Conservation (phyloP, 2,113 vertebrate genomes). For the Sisor rabdophorus region DNA sequence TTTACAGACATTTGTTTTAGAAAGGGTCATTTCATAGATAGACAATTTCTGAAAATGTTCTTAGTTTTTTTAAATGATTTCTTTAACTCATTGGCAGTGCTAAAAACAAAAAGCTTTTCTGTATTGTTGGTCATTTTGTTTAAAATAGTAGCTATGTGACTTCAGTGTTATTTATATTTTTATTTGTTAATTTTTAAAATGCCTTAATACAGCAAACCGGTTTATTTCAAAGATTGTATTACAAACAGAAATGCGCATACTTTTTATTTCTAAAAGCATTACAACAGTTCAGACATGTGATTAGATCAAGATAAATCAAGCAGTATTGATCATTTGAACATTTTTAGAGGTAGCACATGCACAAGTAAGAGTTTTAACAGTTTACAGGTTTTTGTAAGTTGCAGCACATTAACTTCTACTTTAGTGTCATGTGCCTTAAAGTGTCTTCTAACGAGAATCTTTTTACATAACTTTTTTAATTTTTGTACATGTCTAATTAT, state of each 20-base stretch:
- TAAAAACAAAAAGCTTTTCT: conserved; percentile 23
- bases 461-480: not conserved
- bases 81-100: conserved; percentile 1
- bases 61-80: not conserved
- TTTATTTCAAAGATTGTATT: conserved; percentile 9
- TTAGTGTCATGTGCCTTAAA: conserved; percentile 41
- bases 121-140: conserved; percentile 12
- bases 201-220: conserved; percentile 34
- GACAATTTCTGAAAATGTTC: conserved; percentile 13
- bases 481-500: not conserved
- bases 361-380: not conserved
- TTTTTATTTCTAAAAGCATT: not conserved
- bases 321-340: conserved; percentile 10
- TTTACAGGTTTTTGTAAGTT: not conserved
- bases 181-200: conserved; percentile 9
- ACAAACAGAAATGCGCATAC: not conserved
- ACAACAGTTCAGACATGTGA: not conserved
- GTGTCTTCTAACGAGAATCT: not conserved
- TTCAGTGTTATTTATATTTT: conserved; percentile 8
- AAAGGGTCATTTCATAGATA: no score
- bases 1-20: not conserved
- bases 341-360: conserved; percentile 23
- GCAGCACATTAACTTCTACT: not conserved
- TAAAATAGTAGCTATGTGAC: conserved; percentile 9
- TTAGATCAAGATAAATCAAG: not conserved